Evolutionary conservation across 2,888 invertebrate genomes (phyloP), one percentile per base, ranked within the genome.

Genomic region (Eurytoma californica): DNA sequence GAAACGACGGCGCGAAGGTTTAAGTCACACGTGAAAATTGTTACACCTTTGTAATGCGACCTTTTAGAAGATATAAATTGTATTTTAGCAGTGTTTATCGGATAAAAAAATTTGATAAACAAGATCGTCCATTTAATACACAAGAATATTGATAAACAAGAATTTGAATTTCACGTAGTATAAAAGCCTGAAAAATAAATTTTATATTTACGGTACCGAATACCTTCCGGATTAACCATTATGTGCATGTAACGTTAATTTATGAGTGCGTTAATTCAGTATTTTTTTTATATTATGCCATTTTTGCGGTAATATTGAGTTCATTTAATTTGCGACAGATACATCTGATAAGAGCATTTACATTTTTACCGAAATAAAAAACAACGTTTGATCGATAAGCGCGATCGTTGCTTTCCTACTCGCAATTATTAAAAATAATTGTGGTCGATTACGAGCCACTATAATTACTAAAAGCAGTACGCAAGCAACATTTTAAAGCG

Each of bases 371-470:
- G 63, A 47, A 77, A 73, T 69, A 65, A 72, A 60, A 73, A 67
- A 39, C 49, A 68, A 66, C 39, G 65, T 69, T 74, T 66, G 68
- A 70, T 63, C 67, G 47, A 16, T 61, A 13, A 7, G 63, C 16
- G 63, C 47, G 30, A 14, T 51, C 51, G 51, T 3, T 30, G 51
- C 60, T 72, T 61, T 49, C 20, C 12, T 60, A 61, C 39, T 60
- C 58, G 28, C 53, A 70, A 70, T 77, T 80, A 80, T 67, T 65
- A 77, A 74, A 80, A 74, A 74, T 80, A 70, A 80, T 80, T 65
- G 68, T 39, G 28, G 55, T 57, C 49, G 53, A 66, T 75, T 60
- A 53, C n/a, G 3, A 16, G 55, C 20, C 57, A 24, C 28, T 16
- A 51, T 30, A 76, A 76, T 79, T 61, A 72, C 55, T 72, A 72